Percentiles rank a stretch among this genome's conserved stretches.
Conservation (phyloP, 1,140 invertebrate genomes). For the Papilio machaon region DNA sequence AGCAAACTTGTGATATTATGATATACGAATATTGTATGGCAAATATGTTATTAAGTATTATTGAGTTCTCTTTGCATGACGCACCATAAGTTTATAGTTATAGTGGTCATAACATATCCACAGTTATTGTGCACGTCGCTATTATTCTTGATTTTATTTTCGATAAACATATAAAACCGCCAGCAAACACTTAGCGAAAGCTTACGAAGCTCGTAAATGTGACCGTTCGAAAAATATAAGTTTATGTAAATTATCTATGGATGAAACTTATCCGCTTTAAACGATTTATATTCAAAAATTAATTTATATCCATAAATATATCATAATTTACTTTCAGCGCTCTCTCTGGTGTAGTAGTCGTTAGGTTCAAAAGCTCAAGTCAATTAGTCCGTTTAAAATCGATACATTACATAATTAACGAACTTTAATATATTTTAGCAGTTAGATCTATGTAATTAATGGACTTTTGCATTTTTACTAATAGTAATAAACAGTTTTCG, state of each 20-base stretch:
- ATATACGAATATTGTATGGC: constrained; percentile 5
- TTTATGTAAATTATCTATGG: constrained; percentile 11
- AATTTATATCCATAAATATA: neutral
- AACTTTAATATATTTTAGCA: too few species aligned
- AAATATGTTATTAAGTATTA: constrained; percentile 13
- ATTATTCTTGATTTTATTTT: constrained; percentile 21
- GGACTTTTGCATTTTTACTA: too few species aligned
- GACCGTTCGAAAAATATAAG: constrained; percentile 8
- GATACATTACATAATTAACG: neutral
- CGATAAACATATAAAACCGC: constrained; percentile 21
- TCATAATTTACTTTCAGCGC: neutral
- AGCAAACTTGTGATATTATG: neutral
- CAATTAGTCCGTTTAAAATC: neutral
- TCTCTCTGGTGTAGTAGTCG: neutral
- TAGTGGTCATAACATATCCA: constrained; percentile 15
- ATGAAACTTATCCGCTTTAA: neutral
- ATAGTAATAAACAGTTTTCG: too few species aligned
- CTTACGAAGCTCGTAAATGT: constrained; percentile 6
- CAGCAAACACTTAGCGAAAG: constrained; percentile 20
- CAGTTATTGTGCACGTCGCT: constrained; percentile 21
- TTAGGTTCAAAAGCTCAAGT: neutral
- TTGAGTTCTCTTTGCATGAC: constrained; percentile 1
- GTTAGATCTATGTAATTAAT: too few species aligned
- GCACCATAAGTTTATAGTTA: constrained; percentile 23
- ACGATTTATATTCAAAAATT: neutral